A percentile compares a stretch with the other conserved stretches of the same genome.
These are phyloP conservation scores for Rhodophaea formosa DNA, from an alignment of 2,888 invertebrate genomes.

Conservation along the genomic window DNA sequence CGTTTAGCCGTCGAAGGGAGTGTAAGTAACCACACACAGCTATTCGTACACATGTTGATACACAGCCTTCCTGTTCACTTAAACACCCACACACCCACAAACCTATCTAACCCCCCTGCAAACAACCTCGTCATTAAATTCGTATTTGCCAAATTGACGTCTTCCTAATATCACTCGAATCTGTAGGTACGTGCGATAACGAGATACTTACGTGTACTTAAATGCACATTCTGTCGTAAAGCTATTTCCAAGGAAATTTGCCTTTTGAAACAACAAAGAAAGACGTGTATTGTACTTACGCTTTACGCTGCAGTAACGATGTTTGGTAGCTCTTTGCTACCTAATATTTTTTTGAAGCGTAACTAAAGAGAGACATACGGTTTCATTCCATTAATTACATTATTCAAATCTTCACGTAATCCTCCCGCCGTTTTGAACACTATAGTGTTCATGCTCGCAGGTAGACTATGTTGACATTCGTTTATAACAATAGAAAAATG, in stretches of 20 bases:
- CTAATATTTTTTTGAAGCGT: no score
- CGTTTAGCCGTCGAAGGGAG: neutral
- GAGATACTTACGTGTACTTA: neutral
- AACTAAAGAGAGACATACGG: no score
- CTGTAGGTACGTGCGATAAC: constrained; percentile 14
- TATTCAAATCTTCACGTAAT: no score
- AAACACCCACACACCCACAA: neutral
- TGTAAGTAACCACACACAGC: constrained; percentile 1
- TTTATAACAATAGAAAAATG: no score
- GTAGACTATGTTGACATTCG: no score
- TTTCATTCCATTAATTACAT: no score
- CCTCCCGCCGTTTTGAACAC: no score
- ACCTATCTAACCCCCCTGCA: neutral
- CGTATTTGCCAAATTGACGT: constrained; percentile 24
- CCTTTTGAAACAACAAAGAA: neutral
- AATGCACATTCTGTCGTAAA: neutral
- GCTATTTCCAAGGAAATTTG: neutral
- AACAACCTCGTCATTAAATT: constrained; percentile 22
- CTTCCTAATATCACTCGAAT: constrained; percentile 19
- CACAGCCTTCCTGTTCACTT: neutral
- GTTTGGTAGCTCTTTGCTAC: no score
- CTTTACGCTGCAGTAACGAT: no score
- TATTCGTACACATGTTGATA: neutral
- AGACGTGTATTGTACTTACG: neutral
- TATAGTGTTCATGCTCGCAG: no score